A percentile compares a stretch with the other conserved stretches of the same genome.
phyloP scores from a whole-genome alignment of 2,888 invertebrate genomes.

The Scrobipalpa costella region DNA sequence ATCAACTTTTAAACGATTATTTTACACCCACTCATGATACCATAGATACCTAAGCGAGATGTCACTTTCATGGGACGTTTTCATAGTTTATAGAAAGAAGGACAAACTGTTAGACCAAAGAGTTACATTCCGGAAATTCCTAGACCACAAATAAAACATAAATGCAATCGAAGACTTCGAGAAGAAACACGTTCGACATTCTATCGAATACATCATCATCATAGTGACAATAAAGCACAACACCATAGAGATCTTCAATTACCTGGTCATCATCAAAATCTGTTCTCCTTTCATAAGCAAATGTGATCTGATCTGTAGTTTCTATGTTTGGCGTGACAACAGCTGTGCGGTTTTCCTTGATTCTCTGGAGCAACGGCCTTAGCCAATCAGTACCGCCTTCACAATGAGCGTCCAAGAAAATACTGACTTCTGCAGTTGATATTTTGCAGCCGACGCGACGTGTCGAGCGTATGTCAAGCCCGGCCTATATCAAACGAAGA shows the following conservation, averaged over 20 bases:
- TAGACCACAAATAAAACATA: too few relatives aligned
- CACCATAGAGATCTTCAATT: neutral
- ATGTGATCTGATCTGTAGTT: neutral
- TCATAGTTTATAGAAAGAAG: neutral
- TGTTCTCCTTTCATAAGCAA: neutral
- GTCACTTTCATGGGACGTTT: neutral
- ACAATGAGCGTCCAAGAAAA: slow-evolving; percentile 92
- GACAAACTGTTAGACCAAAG: neutral
- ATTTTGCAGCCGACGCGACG: neutral
- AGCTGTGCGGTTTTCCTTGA: slow-evolving; percentile 58
- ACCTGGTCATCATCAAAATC: neutral
- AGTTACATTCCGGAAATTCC: neutral
- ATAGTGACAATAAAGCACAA: neutral
- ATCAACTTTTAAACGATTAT: neutral
- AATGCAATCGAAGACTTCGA: neutral
- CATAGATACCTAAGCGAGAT: neutral
- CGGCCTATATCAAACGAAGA: neutral
- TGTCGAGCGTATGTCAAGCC: slow-evolving; percentile 85
- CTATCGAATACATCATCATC: neutral
- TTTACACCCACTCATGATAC: neutral
- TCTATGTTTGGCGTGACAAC: slow-evolving; percentile 13
- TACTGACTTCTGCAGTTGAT: slow-evolving; percentile 35
- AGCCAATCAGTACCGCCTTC: slow-evolving; percentile 63
- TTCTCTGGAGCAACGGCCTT: slow-evolving; percentile 89
- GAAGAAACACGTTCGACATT: neutral